Conservation (phyloP, 2,888 invertebrate species). For the Anthophora plumipes region DNA sequence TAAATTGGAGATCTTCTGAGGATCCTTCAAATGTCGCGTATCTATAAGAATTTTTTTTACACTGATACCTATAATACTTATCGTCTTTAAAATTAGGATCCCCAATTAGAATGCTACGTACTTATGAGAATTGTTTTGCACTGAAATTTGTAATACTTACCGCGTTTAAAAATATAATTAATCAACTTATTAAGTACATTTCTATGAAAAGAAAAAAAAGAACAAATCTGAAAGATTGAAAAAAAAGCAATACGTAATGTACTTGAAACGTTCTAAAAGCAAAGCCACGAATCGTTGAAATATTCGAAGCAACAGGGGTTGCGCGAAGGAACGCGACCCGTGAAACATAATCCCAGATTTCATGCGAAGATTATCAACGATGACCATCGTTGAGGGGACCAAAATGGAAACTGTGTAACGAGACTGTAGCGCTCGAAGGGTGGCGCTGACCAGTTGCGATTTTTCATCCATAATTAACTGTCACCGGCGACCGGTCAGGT, state of each 20-base stretch:
- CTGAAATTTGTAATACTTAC: too few relatives aligned
- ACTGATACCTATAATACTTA: too few relatives aligned
- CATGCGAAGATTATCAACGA: slow-evolving; percentile 55
- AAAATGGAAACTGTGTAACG: slow-evolving; percentile 43
- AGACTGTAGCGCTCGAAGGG: slow-evolving; percentile 21
- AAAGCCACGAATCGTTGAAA: background rate
- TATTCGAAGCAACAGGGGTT: slow-evolving; percentile 42
- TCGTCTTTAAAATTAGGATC: too few relatives aligned
- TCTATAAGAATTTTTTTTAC: too few relatives aligned
- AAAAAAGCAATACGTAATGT: background rate
- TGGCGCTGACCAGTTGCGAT: slow-evolving; percentile 40
- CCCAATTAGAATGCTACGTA: too few relatives aligned
- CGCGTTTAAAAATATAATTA: too few relatives aligned
- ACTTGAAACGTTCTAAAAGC: background rate
- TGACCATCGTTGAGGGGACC: slow-evolving; percentile 27
- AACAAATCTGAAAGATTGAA: background rate
- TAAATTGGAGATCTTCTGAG: too few relatives aligned
- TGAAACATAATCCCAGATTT: slow-evolving; percentile 60
- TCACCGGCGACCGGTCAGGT: slow-evolving; percentile 50
- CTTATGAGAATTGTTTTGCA: too few relatives aligned
- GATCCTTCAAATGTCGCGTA: too few relatives aligned
- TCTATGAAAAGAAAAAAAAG: background rate
- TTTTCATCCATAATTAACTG: slow-evolving; percentile 73
- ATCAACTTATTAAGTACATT: too few relatives aligned
- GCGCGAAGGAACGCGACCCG: slow-evolving; percentile 31